phyloP scores from a whole-genome alignment of 1,140 invertebrate genomes.

The Lutraria rhynchaena region DNA sequence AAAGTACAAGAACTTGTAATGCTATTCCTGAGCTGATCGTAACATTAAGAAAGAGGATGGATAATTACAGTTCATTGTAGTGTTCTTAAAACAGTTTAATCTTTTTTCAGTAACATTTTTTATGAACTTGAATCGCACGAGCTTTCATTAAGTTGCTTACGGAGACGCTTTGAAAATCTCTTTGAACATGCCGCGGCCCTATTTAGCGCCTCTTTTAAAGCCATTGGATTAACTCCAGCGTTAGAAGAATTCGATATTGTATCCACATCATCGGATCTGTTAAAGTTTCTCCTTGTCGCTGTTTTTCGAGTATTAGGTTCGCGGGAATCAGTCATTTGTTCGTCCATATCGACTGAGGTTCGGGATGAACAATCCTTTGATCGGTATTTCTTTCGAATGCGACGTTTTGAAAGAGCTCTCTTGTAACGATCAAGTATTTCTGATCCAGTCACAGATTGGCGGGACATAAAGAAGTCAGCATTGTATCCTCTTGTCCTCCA shows the following conservation, averaged over 20 bases:
- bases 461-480: slow-evolving; percentile 48
- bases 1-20: too few relatives aligned
- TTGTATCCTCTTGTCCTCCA: slow-evolving; percentile 51
- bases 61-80: too few relatives aligned
- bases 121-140: neutral
- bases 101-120: too few relatives aligned
- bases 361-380: too few relatives aligned
- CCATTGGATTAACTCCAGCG: neutral
- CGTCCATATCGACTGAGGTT: neutral
- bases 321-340: neutral
- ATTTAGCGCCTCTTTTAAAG: neutral
- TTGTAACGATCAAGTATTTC: slow-evolving; percentile 51
- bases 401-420: slow-evolving; percentile 17
- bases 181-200: neutral
- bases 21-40: too few relatives aligned
- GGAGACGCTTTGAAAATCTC: neutral
- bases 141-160: neutral
- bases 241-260: neutral
- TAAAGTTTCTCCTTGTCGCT: neutral
- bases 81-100: too few relatives aligned
- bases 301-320: neutral
- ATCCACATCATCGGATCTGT: neutral
- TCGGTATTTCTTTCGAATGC: neutral
- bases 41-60: too few relatives aligned
- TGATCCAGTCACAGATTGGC: slow-evolving; percentile 39